Evolutionary conservation across 2,888 invertebrate species (phyloP).

Genomic region (Drosophila robusta): DNA sequence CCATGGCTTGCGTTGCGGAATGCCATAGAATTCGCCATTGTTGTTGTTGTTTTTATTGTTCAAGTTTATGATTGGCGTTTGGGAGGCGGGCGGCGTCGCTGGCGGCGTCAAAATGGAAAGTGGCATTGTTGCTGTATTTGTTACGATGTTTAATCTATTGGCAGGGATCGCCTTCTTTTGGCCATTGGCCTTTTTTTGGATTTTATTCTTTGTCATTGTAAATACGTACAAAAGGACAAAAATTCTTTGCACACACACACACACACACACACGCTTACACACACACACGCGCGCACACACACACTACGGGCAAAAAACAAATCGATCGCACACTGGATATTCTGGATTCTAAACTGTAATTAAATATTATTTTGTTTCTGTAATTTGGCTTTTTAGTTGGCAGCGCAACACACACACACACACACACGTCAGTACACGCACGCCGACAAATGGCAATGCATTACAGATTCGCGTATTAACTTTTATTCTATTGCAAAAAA

Average conservation of each 20-base stretch:
- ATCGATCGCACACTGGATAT: constrained; percentile 31
- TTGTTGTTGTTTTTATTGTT: constrained; percentile 18
- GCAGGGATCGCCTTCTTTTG: constrained; percentile 26
- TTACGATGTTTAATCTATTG: constrained; percentile 33
- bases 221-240: constrained; percentile 30
- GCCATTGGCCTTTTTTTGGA: constrained; percentile 38
- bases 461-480: neutral
- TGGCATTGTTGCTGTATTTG: constrained; percentile 32
- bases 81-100: constrained; percentile 42
- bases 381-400: constrained; percentile 4
- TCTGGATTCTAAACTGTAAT: constrained; percentile 31
- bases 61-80: constrained; percentile 9
- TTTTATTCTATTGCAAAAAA: neutral
- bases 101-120: constrained; percentile 40
- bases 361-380: constrained; percentile 20
- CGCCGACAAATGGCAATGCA: neutral
- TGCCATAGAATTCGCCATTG: constrained; percentile 4
- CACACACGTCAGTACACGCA: constrained; percentile 14
- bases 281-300: constrained; percentile 6
- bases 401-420: constrained; percentile 23
- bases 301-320: constrained; percentile 12
- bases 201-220: constrained; percentile 66
- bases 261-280: constrained; percentile 12
- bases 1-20: constrained; percentile 39
- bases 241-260: constrained; percentile 10